Evolutionary conservation across 1,140 invertebrate species (phyloP).

Genomic region (Pogonus chalceus): DNA sequence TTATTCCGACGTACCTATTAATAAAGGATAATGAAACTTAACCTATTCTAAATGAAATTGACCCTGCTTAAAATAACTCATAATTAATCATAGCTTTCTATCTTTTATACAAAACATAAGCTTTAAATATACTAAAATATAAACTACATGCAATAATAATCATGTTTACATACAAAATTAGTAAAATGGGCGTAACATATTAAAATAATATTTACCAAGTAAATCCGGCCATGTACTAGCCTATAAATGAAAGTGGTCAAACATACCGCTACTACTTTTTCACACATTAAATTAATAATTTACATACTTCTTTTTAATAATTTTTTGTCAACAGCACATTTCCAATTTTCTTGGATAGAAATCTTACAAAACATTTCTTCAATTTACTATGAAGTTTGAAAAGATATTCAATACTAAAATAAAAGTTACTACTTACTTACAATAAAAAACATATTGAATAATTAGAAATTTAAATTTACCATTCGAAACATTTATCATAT

Average conservation of each 20-base stretch:
- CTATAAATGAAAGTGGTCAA: conserved; percentile 1
- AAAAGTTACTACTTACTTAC: too few species aligned
- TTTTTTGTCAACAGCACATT: too few species aligned
- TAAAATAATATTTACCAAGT: conserved; percentile 9
- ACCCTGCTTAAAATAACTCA: not conserved
- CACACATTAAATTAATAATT: not conserved
- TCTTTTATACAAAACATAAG: conserved; percentile 12
- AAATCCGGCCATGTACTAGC: conserved; percentile 14
- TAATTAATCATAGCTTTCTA: conserved; percentile 6
- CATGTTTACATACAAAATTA: not conserved
- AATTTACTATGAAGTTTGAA: not conserved
- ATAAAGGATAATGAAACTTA: not conserved
- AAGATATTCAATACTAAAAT: too few species aligned
- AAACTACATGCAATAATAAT: conserved; percentile 9
- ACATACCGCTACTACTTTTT: not conserved
- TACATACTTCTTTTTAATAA: not conserved
- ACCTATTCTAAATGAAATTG: conserved; percentile 11
- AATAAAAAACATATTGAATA: too few species aligned
- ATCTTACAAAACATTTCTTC: conserved; percentile 2
- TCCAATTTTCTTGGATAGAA: not conserved
- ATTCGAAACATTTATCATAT: too few species aligned
- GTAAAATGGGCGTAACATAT: not conserved
- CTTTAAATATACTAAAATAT: not conserved
- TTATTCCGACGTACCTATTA: conserved; percentile 17
- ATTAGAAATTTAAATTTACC: too few species aligned